Conservation (phyloP, 2,888 invertebrate genomes). For the Vanessa cardui region DNA sequence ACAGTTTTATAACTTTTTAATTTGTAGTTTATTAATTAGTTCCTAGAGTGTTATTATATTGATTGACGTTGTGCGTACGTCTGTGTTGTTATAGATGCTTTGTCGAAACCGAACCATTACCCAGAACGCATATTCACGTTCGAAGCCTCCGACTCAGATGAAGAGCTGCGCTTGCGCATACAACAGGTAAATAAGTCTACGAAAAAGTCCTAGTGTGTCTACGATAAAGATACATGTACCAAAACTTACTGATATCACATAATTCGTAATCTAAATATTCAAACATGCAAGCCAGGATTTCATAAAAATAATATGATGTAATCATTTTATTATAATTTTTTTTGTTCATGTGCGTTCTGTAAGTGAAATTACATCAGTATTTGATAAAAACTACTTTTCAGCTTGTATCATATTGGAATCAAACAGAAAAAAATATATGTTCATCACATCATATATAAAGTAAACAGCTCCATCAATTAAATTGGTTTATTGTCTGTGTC, state of each 20-base stretch:
- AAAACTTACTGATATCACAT: neutral
- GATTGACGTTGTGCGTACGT: slow-evolving; percentile 74
- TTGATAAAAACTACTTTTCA: too few relatives aligned
- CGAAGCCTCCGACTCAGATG: slow-evolving; percentile 78
- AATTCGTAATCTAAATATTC: too few relatives aligned
- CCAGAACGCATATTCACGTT: slow-evolving; percentile 80
- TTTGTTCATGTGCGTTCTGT: too few relatives aligned
- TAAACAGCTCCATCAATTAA: neutral
- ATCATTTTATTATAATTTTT: too few relatives aligned
- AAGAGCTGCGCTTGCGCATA: slow-evolving; percentile 79
- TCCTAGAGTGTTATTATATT: slow-evolving; percentile 41
- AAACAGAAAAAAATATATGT: too few relatives aligned
- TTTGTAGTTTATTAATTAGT: slow-evolving; percentile 37
- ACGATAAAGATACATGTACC: neutral
- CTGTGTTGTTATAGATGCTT: slow-evolving; percentile 83
- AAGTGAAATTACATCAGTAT: neutral
- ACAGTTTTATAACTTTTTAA: slow-evolving; percentile 13
- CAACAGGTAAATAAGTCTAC: slow-evolving; percentile 64
- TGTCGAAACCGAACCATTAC: slow-evolving; percentile 80
- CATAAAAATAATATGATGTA: too few relatives aligned
- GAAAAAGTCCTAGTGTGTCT: slow-evolving; percentile 7
- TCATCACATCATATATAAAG: too few relatives aligned
- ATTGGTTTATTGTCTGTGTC: slow-evolving; percentile 17
- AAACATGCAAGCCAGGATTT: too few relatives aligned
- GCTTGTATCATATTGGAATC: too few relatives aligned